Conservation (phyloP, 2,113 vertebrate genomes). For the Todiramphus chloris region DNA sequence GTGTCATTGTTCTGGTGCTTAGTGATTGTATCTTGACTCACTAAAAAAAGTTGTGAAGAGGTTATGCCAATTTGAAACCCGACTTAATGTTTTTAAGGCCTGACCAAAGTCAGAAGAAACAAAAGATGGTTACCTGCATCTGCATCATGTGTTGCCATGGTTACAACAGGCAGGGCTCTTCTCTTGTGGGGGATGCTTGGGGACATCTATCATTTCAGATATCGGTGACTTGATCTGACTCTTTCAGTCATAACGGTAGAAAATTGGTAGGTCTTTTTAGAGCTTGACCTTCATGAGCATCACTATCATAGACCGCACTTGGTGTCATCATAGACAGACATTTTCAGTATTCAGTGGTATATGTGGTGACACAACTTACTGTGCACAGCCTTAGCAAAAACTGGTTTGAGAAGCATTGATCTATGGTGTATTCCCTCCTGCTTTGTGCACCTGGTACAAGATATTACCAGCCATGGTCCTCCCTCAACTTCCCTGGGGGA, state of each 20-base stretch:
- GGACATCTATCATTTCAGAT: background rate
- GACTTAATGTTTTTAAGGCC: slow-evolving; percentile 22
- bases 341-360: background rate
- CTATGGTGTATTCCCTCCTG: background rate
- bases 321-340: background rate
- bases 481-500: background rate
- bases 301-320: background rate
- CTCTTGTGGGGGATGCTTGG: background rate
- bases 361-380: background rate
- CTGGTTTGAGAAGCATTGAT: background rate
- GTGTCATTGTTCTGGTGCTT: background rate
- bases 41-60: background rate
- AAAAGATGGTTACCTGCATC: background rate
- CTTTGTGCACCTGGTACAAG: background rate
- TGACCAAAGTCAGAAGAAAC: slow-evolving; percentile 3
- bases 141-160: background rate
- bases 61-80: background rate
- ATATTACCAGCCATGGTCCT: background rate
- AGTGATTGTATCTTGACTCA: background rate
- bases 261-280: background rate
- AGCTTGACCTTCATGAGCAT: background rate
- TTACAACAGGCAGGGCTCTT: background rate
- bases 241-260: background rate
- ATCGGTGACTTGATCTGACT: background rate
- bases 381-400: background rate